phyloP scores from a whole-genome alignment of 2,888 invertebrate species.

The Heteropelma amictum region DNA sequence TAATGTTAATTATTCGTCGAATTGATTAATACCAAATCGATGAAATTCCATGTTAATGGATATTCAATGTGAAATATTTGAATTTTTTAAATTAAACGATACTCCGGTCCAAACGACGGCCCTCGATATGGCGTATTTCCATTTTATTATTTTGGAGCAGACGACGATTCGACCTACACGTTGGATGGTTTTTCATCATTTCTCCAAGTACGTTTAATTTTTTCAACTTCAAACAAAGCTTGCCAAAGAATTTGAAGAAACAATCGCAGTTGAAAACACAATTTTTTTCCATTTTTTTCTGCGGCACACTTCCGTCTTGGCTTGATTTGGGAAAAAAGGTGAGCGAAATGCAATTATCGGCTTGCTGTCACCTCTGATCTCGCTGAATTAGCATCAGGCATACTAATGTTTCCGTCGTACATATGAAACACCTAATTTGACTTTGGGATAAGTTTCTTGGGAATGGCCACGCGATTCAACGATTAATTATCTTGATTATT shows the following conservation, averaged over 20 bases:
- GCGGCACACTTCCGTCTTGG: neutral
- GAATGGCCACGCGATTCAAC: neutral
- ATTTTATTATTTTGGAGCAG: too few species aligned
- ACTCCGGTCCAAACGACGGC: too few species aligned
- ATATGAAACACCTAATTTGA: conserved; percentile 47
- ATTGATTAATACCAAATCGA: too few species aligned
- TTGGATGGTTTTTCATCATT: too few species aligned
- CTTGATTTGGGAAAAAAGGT: neutral
- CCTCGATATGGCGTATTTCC: too few species aligned
- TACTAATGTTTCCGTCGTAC: conserved; percentile 50
- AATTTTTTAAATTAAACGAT: too few species aligned
- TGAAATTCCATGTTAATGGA: too few species aligned
- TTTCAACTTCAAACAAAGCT: too few species aligned
- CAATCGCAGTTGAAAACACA: neutral
- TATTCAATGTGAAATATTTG: too few species aligned
- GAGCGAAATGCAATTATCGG: conserved; percentile 15
- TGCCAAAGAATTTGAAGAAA: neutral
- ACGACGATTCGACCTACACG: too few species aligned
- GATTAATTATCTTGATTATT: conserved; percentile 13
- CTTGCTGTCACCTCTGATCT: conserved; percentile 35
- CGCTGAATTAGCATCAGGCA: conserved; percentile 20
- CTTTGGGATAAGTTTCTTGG: conserved; percentile 30
- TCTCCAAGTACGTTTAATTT: too few species aligned
- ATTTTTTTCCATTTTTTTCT: neutral
- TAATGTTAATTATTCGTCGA: too few species aligned